A percentile compares a stretch with the other conserved stretches of the same genome.
Evolutionary conservation across 2,797 vertebrate species (phyloP).

Genomic region (Crypturellus tataupa): DNA sequence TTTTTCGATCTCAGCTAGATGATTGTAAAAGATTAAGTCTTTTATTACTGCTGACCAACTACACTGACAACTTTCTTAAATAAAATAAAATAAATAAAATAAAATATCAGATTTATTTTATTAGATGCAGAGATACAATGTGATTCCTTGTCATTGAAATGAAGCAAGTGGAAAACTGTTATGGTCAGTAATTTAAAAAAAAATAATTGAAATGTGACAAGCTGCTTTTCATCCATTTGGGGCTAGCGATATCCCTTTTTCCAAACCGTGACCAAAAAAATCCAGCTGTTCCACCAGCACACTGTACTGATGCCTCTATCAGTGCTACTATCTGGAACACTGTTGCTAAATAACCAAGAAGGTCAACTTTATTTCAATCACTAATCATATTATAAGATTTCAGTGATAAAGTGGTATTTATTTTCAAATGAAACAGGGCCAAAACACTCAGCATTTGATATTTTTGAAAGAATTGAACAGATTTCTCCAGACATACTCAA

Average conservation of each 20-base stretch:
- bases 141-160: background rate
- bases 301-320: background rate
- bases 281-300: background rate
- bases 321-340: background rate
- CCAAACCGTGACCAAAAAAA: background rate
- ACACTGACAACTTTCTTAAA: background rate
- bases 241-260: background rate
- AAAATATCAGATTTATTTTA: no score
- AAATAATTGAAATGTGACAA: constrained; percentile 24
- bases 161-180: background rate
- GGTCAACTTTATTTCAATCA: background rate
- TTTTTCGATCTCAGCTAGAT: background rate
- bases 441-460: background rate
- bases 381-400: background rate
- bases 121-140: no score
- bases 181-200: background rate
- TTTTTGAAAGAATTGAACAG: background rate
- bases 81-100: background rate
- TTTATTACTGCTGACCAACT: background rate
- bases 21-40: background rate
- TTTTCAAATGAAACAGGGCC: background rate
- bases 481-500: background rate
- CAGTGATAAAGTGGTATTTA: background rate
- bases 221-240: background rate
- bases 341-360: background rate